These are phyloP conservation scores for Pteromalus puparum DNA, from an alignment of 1,140 invertebrate species.

Conservation along the genomic window DNA sequence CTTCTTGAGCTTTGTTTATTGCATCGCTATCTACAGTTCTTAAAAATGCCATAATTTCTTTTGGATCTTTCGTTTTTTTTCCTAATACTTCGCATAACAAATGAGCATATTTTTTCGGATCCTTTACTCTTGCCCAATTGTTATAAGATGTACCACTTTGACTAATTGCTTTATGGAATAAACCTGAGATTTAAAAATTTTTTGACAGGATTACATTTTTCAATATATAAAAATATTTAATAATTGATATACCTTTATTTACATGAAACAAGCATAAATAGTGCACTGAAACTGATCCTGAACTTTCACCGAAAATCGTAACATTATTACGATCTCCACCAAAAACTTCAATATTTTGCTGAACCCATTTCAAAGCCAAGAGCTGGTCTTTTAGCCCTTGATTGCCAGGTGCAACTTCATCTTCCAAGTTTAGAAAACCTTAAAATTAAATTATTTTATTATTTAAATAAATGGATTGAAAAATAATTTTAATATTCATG, in stretches of 20 bases:
- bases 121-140: neutral
- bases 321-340: conserved; percentile 60
- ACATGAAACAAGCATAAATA: conserved; percentile 65
- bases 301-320: conserved; percentile 73
- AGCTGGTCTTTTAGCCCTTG: conserved; percentile 49
- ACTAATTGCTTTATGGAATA: conserved; percentile 14
- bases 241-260: conserved; percentile 50
- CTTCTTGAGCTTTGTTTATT: conserved; percentile 1
- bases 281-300: conserved; percentile 69
- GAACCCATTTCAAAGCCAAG: conserved; percentile 45
- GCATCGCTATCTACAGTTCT: conserved; percentile 11
- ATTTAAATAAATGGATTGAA: neutral
- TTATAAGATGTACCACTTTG: conserved; percentile 9
- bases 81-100: neutral
- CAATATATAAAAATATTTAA: neutral
- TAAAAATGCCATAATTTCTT: neutral
- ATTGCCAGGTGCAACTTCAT: conserved; percentile 40
- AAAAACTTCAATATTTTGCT: conserved; percentile 45
- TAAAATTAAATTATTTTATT: neutral
- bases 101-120: neutral
- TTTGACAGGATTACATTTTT: no score
- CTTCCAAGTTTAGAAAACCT: conserved; percentile 46
- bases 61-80: neutral
- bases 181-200: neutral
- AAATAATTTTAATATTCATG: neutral